These are phyloP conservation scores for Chelon auratus DNA, from an alignment of 2,797 vertebrate genomes.

Conservation along the genomic window DNA sequence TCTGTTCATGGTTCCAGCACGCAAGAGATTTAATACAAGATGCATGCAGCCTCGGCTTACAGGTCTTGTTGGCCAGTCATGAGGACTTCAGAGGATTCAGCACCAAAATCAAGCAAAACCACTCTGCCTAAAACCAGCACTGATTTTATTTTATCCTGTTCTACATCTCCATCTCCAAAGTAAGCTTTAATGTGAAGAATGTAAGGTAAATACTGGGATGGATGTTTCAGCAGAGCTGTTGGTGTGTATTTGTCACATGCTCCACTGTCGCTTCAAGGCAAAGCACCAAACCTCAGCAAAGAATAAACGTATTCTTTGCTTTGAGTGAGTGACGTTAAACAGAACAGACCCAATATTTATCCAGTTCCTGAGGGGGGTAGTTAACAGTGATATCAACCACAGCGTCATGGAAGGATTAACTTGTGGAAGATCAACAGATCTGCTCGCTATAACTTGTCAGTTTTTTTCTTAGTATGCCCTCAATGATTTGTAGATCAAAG, in stretches of 20 bases:
- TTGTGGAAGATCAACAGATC: too few species aligned
- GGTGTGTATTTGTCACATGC: conserved; percentile 53
- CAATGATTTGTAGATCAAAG: too few species aligned
- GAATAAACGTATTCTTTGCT: conserved; percentile 52
- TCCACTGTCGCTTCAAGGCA: conserved; percentile 53
- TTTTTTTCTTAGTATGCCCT: too few species aligned
- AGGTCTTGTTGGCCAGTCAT: too few species aligned
- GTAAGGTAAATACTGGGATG: conserved; percentile 26
- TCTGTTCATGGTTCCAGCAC: too few species aligned
- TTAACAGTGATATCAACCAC: too few species aligned
- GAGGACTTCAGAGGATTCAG: too few species aligned
- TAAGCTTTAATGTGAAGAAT: conserved; percentile 40
- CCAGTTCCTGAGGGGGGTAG: conserved; percentile 11
- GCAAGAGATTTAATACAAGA: too few species aligned
- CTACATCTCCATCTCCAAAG: conserved; percentile 27
- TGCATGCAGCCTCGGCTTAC: too few species aligned
- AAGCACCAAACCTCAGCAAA: conserved; percentile 59
- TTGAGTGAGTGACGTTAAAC: conserved; percentile 51
- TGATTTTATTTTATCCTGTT: conserved; percentile 22
- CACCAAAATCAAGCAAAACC: too few species aligned
- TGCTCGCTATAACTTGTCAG: too few species aligned
- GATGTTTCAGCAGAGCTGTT: conserved; percentile 36
- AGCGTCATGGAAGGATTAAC: too few species aligned
- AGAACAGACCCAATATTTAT: conserved; percentile 36
- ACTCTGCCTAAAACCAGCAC: background rate